Conservation (phyloP, 2,888 invertebrate species). For the Ectobius pallidus region DNA sequence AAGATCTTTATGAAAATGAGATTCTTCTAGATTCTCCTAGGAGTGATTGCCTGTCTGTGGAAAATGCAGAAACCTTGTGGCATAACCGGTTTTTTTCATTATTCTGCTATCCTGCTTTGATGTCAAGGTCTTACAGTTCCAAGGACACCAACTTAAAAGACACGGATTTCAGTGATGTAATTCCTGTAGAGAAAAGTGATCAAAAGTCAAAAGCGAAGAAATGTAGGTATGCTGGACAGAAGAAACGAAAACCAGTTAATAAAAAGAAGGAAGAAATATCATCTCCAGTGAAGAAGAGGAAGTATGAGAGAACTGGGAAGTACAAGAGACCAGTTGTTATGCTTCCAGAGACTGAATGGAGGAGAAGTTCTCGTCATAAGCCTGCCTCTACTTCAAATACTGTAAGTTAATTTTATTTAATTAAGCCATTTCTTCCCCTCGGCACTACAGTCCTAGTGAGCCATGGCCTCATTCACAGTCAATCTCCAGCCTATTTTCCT, state of each 20-base stretch:
- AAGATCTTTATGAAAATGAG: background rate
- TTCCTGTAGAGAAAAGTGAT: no score
- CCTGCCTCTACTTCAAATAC: no score
- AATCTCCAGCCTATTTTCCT: no score
- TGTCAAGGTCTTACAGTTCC: conserved; percentile 2
- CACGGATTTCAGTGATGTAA: background rate
- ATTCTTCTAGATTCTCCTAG: background rate
- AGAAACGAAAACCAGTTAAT: background rate
- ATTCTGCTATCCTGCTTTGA: conserved; percentile 4
- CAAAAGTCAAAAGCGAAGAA: background rate
- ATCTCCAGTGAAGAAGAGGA: conserved; percentile 11
- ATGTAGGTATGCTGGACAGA: no score
- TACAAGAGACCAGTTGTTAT: background rate
- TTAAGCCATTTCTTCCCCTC: no score
- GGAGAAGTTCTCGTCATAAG: background rate
- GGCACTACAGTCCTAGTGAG: no score
- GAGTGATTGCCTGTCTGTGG: no score
- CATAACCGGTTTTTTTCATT: conserved; percentile 1
- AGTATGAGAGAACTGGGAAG: conserved; percentile 6
- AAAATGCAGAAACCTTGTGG: background rate
- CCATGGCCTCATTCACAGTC: no score
- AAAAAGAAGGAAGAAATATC: background rate
- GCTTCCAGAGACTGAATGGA: background rate
- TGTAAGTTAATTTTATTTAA: no score
- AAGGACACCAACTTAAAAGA: background rate